Base-by-base conservation (phyloP, 2,113 vertebrate species). In the Paramormyrops kingsleyae region DNA sequence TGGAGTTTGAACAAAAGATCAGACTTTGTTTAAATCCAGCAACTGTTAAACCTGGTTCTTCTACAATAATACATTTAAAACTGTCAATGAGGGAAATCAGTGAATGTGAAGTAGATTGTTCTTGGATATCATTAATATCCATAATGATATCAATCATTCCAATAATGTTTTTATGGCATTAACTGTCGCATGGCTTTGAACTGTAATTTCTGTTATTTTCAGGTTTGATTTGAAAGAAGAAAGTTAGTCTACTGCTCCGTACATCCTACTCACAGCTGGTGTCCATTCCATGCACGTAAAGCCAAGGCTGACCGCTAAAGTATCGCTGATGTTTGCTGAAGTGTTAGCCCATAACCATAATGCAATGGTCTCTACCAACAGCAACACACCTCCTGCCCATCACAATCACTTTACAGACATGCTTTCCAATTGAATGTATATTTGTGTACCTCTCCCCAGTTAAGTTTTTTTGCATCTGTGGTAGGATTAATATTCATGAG, bases 181-280 rank as follows among this genome's bases (percentile, higher is more conserved):
- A 27, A 49, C 85, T 87, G 8, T 6, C 3, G 2, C 13, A 74
- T 17, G 59, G 8, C 24, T 49, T 49, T 47, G 24, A 24, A 49
- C 24, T 87, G 46, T 47, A 44, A 49, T 80, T 80, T 74, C 27
- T 17, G 12, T 70, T 74, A 46, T 52, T 92, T 92, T 44, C 91
- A 96, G 96, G 96, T 96, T 94, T 3, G 94, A 96, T 92, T 92
- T 96, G 94, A 91, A 93, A 4, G 92, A 94, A 66, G 96, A 95
- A 92, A 94, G 91, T 91, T 96, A 96, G 93, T 95, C 88, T 88
- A 91, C 35, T 0, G 35, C 66, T 52, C 87, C 89, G 35, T 66
- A 90, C 39, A 90, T 90, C 56, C 91, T 90, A 89, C 89, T 35
- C 91, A 93, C 27, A 90, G 50, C 91, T 92, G 13, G 39, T 52